phyloP scores from a whole-genome alignment of 2,888 invertebrate genomes.

The Erebia palarica region DNA sequence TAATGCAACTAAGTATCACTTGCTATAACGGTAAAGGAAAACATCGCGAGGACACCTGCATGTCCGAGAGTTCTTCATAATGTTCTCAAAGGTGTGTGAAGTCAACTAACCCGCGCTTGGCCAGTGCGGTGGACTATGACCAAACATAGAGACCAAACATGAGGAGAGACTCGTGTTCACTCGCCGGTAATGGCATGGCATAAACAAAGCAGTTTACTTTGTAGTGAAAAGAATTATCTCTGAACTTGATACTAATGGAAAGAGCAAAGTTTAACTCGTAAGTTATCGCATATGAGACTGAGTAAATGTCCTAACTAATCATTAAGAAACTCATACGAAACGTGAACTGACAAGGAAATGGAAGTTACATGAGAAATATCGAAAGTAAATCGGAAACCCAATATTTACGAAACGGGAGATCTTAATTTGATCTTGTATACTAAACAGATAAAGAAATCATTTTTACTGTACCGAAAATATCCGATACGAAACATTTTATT shows the following conservation, averaged over 20 bases:
- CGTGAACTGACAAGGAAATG: slow-evolving; percentile 26
- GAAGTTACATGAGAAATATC: slow-evolving; percentile 23
- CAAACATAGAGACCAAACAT: no score
- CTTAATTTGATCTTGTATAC: slow-evolving; percentile 4
- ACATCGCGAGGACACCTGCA: no score
- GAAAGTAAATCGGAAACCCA: slow-evolving; percentile 19
- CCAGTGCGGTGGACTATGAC: no score
- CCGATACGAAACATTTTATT: neutral
- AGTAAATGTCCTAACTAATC: slow-evolving; percentile 12
- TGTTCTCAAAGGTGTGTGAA: no score
- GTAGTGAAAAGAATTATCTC: slow-evolving; percentile 21
- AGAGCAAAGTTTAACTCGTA: slow-evolving; percentile 7
- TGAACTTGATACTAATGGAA: slow-evolving; percentile 33
- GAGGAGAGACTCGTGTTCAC: no score
- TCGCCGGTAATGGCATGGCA: neutral
- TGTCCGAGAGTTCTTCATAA: no score
- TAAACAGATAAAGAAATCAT: slow-evolving; percentile 7
- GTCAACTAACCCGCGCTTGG: no score
- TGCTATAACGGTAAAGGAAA: no score
- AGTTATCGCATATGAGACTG: slow-evolving; percentile 9
- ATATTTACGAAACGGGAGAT: slow-evolving; percentile 7
- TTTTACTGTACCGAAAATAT: slow-evolving; percentile 6
- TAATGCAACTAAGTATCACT: no score
- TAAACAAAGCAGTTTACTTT: slow-evolving; percentile 4
- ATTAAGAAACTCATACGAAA: slow-evolving; percentile 20